Percentiles rank a stretch among this genome's conserved stretches.
These are phyloP conservation scores for Eugnorisma glareosa DNA, from an alignment of 2,888 invertebrate genomes.

Conservation along the genomic window DNA sequence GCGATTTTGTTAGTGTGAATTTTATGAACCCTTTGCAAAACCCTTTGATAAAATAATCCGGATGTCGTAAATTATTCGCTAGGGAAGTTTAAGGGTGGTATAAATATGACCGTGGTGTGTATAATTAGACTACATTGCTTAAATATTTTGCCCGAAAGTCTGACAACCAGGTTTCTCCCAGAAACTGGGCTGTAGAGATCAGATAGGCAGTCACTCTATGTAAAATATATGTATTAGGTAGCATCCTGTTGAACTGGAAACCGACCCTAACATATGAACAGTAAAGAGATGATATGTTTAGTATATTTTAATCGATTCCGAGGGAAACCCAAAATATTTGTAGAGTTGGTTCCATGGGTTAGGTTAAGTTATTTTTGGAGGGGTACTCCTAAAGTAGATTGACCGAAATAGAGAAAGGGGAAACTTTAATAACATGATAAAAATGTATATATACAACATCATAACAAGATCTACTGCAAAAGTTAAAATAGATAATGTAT, in stretches of 20 bases:
- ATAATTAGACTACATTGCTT: slow-evolving; percentile 10
- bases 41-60: slow-evolving; percentile 60
- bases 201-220: not conserved
- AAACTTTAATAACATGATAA: not conserved
- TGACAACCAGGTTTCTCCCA: not conserved
- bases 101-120: slow-evolving; percentile 6
- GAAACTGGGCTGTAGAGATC: not conserved
- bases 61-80: slow-evolving; percentile 51
- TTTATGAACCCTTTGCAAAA: slow-evolving; percentile 56
- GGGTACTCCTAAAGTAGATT: slow-evolving; percentile 6
- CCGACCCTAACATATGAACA: not conserved
- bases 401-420: not conserved
- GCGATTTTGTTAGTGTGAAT: slow-evolving; percentile 52
- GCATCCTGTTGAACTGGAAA: not conserved
- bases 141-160: not conserved
- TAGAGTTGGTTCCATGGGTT: not conserved
- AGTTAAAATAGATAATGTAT: not conserved
- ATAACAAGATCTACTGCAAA: not conserved
- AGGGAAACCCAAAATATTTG: slow-evolving; percentile 1
- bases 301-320: not conserved
- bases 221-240: not conserved
- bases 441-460: not conserved
- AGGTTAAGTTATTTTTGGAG: slow-evolving; percentile 31
- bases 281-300: not conserved
- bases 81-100: slow-evolving; percentile 38